Evolutionary conservation across 2,888 invertebrate genomes (phyloP).

Genomic region (Lasioglossum morio): DNA sequence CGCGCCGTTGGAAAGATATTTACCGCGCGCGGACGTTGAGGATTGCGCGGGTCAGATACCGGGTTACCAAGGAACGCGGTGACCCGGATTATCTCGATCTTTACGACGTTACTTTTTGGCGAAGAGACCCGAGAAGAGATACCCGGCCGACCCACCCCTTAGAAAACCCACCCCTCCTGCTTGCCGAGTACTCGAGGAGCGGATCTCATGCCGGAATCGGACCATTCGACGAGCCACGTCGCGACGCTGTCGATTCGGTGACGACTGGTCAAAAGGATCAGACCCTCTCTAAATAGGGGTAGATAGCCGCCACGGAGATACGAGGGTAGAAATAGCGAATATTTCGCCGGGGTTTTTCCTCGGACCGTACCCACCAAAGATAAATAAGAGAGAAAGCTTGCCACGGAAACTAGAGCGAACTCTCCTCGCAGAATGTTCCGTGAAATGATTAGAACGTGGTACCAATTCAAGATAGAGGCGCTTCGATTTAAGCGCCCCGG

Average conservation of each 20-base stretch:
- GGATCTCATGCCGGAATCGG: conserved; percentile 38
- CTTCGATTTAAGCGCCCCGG: no score
- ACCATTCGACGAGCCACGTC: conserved; percentile 27
- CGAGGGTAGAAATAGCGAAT: not conserved
- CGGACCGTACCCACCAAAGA: not conserved
- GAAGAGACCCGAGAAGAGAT: conserved; percentile 55
- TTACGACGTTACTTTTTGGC: conserved; percentile 75
- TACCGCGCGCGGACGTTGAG: conserved; percentile 68
- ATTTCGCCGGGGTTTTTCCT: not conserved
- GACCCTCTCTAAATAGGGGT: not conserved
- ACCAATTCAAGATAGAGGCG: no score
- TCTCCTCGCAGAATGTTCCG: no score
- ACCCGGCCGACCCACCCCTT: conserved; percentile 31
- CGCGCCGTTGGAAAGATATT: conserved; percentile 62
- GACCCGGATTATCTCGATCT: conserved; percentile 74
- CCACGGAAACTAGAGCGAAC: no score
- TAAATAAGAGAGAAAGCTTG: not conserved
- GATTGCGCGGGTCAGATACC: conserved; percentile 64
- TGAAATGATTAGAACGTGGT: no score
- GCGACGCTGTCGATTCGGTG: conserved; percentile 23
- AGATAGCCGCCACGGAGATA: not conserved
- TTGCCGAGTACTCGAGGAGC: conserved; percentile 14
- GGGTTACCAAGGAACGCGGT: conserved; percentile 66
- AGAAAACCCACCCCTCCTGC: conserved; percentile 29
- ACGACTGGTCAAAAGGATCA: conserved; percentile 29